These are phyloP conservation scores for Leptinotarsa tumamoca DNA, from an alignment of 2,888 invertebrate genomes.

Conservation along the genomic window DNA sequence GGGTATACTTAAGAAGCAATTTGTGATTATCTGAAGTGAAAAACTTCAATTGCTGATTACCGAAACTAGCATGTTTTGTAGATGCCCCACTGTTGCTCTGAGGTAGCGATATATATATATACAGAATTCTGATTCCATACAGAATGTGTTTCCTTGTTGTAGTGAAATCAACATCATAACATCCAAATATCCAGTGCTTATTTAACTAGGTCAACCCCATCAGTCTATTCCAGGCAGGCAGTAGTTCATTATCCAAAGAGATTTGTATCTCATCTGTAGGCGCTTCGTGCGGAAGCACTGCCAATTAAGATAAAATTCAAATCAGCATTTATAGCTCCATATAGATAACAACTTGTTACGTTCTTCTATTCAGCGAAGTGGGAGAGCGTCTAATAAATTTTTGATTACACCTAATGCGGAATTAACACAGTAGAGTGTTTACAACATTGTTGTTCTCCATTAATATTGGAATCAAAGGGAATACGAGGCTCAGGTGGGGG, in stretches of 20 bases:
- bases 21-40: no score
- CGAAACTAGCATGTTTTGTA: no score
- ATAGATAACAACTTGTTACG: slow-evolving; percentile 15
- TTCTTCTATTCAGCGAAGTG: slow-evolving; percentile 11
- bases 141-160: background rate
- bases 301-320: slow-evolving; percentile 31
- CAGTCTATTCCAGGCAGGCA: slow-evolving; percentile 18
- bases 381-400: slow-evolving; percentile 16
- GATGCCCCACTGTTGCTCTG: no score
- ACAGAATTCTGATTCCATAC: background rate
- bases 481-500: background rate
- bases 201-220: slow-evolving; percentile 17
- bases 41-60: no score
- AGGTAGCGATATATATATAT: no score
- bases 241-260: slow-evolving; percentile 21
- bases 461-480: slow-evolving; percentile 13
- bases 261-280: slow-evolving; percentile 24
- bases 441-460: slow-evolving; percentile 15
- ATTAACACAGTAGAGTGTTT: slow-evolving; percentile 14
- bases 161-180: background rate
- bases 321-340: slow-evolving; percentile 27
- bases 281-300: slow-evolving; percentile 22
- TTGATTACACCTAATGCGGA: slow-evolving; percentile 10
- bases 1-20: no score
- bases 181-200: background rate